phyloP scores from a whole-genome alignment of 2,888 invertebrate species.

The Clivina fossor region DNA sequence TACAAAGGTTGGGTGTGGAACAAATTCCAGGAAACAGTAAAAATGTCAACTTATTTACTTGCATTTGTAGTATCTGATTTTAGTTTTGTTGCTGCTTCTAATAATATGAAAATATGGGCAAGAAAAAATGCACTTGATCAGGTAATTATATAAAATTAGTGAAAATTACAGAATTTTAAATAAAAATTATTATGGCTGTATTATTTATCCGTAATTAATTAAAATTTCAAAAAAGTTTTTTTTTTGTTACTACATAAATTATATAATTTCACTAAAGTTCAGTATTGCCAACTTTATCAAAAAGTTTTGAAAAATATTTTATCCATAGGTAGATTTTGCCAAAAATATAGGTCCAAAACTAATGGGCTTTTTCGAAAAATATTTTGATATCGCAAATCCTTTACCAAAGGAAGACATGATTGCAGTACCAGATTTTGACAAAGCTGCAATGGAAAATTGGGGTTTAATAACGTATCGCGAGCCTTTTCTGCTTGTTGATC shows the following conservation, averaged over 20 bases:
- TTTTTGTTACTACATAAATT: no score
- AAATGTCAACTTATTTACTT: slow-evolving; percentile 92
- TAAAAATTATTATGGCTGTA: no score
- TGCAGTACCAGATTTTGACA: slow-evolving; percentile 77
- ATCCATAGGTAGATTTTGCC: no score
- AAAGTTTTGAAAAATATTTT: not conserved
- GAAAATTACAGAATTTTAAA: no score
- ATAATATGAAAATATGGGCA: slow-evolving; percentile 71
- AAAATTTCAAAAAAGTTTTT: no score
- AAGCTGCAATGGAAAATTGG: slow-evolving; percentile 79
- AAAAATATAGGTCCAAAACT: slow-evolving; percentile 73
- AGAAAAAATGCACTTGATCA: slow-evolving; percentile 73
- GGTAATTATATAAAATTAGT: no score
- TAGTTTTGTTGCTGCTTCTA: slow-evolving; percentile 58
- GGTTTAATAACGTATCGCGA: slow-evolving; percentile 83
- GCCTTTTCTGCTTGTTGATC: slow-evolving; percentile 68
- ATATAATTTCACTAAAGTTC: no score
- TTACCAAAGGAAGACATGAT: slow-evolving; percentile 79
- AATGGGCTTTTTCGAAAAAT: slow-evolving; percentile 70
- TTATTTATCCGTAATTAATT: no score
- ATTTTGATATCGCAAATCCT: slow-evolving; percentile 72
- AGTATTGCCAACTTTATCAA: slow-evolving; percentile 3
- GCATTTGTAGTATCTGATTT: slow-evolving; percentile 82
- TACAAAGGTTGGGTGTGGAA: slow-evolving; percentile 69
- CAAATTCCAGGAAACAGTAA: slow-evolving; percentile 71